A percentile compares a stretch with the other conserved stretches of the same genome.
These are phyloP conservation scores for Tyrannus savana DNA, from an alignment of 2,113 vertebrate genomes.

Conservation along the genomic window DNA sequence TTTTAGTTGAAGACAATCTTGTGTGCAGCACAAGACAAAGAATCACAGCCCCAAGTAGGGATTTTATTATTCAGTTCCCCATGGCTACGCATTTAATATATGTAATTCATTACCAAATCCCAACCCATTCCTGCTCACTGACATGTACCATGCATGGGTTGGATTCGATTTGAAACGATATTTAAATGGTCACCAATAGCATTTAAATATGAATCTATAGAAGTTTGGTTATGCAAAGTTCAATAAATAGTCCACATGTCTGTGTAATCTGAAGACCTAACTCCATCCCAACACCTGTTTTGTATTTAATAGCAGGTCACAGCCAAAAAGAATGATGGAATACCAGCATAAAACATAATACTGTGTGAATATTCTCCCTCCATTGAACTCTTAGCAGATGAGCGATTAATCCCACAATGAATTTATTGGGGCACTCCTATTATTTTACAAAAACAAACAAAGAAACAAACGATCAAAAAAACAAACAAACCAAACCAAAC, in stretches of 20 bases:
- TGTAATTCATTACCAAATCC: conserved; percentile 1
- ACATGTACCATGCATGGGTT: not conserved
- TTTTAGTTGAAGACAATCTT: not conserved
- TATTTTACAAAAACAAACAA: not conserved
- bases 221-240: not conserved
- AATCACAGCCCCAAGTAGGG: not conserved
- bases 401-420: not conserved
- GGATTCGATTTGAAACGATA: conserved; percentile 21
- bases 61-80: conserved; percentile 53
- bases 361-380: not conserved
- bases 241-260: not conserved
- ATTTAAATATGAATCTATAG: not conserved
- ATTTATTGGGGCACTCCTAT: not conserved
- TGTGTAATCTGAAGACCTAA: not conserved
- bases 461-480: no score
- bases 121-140: not conserved
- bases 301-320: not conserved
- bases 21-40: not conserved
- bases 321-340: not conserved
- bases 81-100: not conserved
- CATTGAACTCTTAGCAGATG: not conserved
- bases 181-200: not conserved
- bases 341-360: not conserved
- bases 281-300: not conserved
- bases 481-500: no score